Percentiles rank a stretch among this genome's conserved stretches.
These are phyloP conservation scores for Desmodus rotundus DNA, from an alignment of 2,113 vertebrate genomes.

Conservation along the genomic window DNA sequence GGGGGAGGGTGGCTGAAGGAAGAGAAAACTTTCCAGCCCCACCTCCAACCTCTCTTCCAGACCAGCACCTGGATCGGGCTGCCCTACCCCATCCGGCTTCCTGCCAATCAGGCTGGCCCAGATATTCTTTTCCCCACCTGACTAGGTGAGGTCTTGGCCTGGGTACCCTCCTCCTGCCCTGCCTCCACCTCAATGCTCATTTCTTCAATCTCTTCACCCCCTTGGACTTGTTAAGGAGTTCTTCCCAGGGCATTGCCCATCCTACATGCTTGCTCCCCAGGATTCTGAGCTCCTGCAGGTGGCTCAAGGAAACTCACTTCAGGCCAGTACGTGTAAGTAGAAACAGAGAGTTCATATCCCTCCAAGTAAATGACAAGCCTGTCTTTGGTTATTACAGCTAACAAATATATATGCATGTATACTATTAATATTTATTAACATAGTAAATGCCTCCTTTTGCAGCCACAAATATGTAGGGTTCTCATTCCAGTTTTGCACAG, in stretches of 20 bases:
- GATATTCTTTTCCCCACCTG: neutral
- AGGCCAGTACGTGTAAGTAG: neutral
- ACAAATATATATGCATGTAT: neutral
- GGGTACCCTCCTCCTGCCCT: neutral
- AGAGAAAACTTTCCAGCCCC: neutral
- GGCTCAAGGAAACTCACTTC: neutral
- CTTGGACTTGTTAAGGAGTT: neutral
- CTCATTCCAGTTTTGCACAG: constrained; percentile 9
- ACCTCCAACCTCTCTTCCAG: neutral
- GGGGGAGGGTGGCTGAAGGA: neutral
- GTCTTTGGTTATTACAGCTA: constrained; percentile 37
- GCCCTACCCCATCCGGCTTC: neutral
- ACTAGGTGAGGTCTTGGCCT: neutral
- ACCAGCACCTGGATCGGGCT: neutral
- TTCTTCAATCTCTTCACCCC: neutral
- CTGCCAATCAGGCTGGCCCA: neutral
- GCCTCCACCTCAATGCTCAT: neutral
- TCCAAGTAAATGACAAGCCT: constrained; percentile 17
- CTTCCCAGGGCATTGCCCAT: neutral
- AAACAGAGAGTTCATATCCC: constrained; percentile 16
- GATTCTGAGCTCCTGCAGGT: constrained; percentile 31
- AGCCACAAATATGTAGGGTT: constrained; percentile 28
- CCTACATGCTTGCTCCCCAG: neutral
- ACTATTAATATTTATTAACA: constrained; percentile 36
- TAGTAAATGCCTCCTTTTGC: constrained; percentile 23